Evolutionary conservation across 2,888 invertebrate genomes (phyloP).

Genomic region (Andrena hattorfiana): DNA sequence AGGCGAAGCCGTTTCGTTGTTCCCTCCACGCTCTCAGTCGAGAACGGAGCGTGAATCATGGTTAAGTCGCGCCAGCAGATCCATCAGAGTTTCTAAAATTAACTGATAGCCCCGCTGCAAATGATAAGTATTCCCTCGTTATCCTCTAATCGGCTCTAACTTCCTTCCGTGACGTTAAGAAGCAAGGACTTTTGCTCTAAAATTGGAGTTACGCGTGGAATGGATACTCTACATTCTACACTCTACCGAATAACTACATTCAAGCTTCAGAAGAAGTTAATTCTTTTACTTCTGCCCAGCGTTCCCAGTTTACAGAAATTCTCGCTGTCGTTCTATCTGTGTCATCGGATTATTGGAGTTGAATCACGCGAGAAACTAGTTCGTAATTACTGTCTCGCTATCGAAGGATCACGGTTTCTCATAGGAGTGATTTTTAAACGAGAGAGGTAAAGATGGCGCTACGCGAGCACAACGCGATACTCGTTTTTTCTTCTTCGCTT

Average conservation of each 20-base stretch:
- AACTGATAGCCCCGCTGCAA: conserved; percentile 35
- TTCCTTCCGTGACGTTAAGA: conserved; percentile 28
- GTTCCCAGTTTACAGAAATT: conserved; percentile 18
- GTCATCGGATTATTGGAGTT: background rate
- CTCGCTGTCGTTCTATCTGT: conserved; percentile 2
- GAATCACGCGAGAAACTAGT: background rate
- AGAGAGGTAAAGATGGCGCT: background rate
- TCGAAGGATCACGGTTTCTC: background rate
- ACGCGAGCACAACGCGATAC: background rate
- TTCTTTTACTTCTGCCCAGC: background rate
- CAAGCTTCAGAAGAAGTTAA: conserved; percentile 5
- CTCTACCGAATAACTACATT: background rate
- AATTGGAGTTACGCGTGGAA: background rate
- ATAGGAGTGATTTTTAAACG: background rate
- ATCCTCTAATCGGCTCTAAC: conserved; percentile 41
- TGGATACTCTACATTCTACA: background rate
- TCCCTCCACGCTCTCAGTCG: conserved; percentile 27
- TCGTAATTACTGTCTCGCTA: background rate
- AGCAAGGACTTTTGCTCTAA: background rate
- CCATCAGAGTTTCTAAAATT: conserved; percentile 58
- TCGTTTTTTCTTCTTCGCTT: background rate
- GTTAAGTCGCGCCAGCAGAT: conserved; percentile 45
- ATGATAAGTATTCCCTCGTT: conserved; percentile 58
- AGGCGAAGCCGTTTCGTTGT: conserved; percentile 26
- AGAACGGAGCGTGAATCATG: conserved; percentile 54